phyloP scores from a whole-genome alignment of 2,113 vertebrate genomes.

The Festucalex cinctus region DNA sequence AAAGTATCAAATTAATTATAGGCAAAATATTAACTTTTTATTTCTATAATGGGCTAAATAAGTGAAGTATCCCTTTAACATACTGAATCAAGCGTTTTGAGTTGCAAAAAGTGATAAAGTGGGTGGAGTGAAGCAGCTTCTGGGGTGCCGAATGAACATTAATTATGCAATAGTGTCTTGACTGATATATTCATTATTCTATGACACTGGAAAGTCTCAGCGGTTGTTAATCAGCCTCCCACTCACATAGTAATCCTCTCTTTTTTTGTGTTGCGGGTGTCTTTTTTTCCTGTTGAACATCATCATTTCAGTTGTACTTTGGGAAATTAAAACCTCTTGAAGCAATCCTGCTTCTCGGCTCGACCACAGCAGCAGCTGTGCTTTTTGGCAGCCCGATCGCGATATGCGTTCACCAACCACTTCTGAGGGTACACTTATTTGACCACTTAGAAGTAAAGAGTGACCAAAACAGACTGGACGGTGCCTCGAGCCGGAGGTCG shows the following conservation, averaged over 20 bases:
- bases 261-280: background rate
- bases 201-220: conserved; percentile 40
- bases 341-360: conserved; percentile 7
- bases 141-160: conserved; percentile 55
- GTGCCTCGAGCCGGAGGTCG: conserved; percentile 20
- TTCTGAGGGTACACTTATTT: conserved; percentile 20
- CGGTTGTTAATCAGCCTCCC: conserved; percentile 51
- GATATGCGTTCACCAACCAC: conserved; percentile 8
- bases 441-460: conserved; percentile 35
- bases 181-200: conserved; percentile 63
- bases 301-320: conserved; percentile 47
- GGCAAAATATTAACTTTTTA: too few species aligned
- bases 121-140: conserved; percentile 21
- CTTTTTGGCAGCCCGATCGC: conserved; percentile 28
- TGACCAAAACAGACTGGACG: conserved; percentile 16
- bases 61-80: too few species aligned
- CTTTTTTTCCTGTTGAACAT: conserved; percentile 27
- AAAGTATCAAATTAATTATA: too few species aligned
- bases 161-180: conserved; percentile 52
- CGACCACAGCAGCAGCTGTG: conserved; percentile 34
- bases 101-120: conserved; percentile 43
- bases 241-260: conserved; percentile 35
- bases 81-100: conserved; percentile 45
- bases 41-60: too few species aligned
- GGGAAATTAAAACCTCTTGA: conserved; percentile 36